Percentiles rank a stretch among this genome's conserved stretches.
Conservation (phyloP, 2,797 vertebrate genomes). For the Anolis apletophallus region DNA sequence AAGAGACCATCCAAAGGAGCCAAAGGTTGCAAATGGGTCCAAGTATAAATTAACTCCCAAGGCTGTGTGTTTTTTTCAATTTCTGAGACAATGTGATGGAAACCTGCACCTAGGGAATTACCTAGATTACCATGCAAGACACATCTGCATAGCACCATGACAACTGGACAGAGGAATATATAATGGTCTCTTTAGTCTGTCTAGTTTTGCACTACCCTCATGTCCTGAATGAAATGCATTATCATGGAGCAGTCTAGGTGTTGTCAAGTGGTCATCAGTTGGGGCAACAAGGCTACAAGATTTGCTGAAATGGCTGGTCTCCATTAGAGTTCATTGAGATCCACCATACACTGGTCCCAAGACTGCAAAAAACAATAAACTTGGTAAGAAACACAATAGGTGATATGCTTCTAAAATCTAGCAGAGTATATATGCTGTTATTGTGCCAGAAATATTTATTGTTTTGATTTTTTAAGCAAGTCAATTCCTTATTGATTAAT, state of each 20-base stretch:
- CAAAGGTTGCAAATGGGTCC: no score
- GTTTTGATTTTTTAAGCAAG: background rate
- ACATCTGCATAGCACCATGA: background rate
- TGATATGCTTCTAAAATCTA: background rate
- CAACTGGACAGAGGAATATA: background rate
- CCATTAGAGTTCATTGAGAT: background rate
- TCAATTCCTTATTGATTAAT: background rate
- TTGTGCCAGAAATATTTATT: constrained; percentile 5
- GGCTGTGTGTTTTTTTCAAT: background rate
- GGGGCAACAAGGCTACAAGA: background rate
- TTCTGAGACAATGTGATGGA: background rate
- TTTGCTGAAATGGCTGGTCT: background rate
- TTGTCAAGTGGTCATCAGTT: background rate
- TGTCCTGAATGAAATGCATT: background rate
- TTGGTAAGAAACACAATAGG: background rate
- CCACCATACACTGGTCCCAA: background rate
- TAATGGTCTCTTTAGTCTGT: background rate
- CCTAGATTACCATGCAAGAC: background rate
- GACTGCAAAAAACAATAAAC: background rate
- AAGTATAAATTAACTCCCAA: no score
- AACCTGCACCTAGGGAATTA: background rate
- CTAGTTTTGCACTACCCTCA: background rate
- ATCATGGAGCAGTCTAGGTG: background rate
- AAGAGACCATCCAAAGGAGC: no score
- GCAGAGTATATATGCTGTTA: background rate